Conservation (phyloP, 92 coral and sea anemone species). For the Plumapathes pennacea region DNA sequence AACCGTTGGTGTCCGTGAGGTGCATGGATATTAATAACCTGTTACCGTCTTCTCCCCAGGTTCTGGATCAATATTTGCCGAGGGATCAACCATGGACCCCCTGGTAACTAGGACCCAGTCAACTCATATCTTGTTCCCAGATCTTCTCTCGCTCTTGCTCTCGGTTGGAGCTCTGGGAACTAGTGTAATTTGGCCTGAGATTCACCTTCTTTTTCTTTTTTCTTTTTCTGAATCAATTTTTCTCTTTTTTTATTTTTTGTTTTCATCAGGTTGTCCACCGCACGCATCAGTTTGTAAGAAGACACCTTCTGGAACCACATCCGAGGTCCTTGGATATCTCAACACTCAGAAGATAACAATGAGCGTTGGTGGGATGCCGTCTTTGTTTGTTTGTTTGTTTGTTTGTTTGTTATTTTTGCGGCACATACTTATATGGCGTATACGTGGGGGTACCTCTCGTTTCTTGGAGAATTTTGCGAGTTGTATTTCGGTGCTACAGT, state of each 20-base stretch:
- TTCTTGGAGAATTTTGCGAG: too few relatives aligned
- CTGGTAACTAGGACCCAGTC: too few relatives aligned
- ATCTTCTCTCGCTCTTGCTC: too few relatives aligned
- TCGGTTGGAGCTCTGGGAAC: too few relatives aligned
- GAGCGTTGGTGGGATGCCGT: constrained; percentile 9
- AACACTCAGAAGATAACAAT: constrained; percentile 37
- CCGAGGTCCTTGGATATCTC: constrained; percentile 36
- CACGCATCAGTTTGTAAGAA: constrained; percentile 62
- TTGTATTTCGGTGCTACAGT: too few relatives aligned
- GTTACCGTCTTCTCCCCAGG: constrained; percentile 23
- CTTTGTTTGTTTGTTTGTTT: too few relatives aligned
- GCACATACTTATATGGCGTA: too few relatives aligned
- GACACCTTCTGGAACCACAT: constrained; percentile 1
- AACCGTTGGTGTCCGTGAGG: too few relatives aligned
- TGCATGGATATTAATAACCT: too few relatives aligned
- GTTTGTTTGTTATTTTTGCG: background rate
- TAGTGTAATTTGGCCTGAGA: too few relatives aligned
- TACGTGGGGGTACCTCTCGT: too few relatives aligned
- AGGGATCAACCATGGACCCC: constrained; percentile 60
- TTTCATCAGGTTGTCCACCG: constrained; percentile 47
- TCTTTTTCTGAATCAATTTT: background rate
- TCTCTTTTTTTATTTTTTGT: background rate
- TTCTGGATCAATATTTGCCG: constrained; percentile 86
- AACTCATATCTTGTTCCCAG: too few relatives aligned
- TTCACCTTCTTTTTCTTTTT: background rate